Conservation (phyloP, 2,888 invertebrate species). For the Ochropleura leucogaster region DNA sequence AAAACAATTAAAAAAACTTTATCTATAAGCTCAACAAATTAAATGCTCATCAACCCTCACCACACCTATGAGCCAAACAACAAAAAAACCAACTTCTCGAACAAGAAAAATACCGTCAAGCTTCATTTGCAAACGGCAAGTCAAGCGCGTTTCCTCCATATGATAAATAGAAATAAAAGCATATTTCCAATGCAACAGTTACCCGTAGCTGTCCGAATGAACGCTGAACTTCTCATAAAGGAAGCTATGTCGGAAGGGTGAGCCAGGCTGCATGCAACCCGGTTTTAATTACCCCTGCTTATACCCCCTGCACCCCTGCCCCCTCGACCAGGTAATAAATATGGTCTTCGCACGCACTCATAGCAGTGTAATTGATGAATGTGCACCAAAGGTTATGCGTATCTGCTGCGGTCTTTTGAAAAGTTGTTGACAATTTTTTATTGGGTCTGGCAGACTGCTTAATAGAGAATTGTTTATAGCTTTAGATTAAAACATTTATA, state of each 20-base stretch:
- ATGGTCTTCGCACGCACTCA: constrained; percentile 79
- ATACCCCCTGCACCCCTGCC: constrained; percentile 54
- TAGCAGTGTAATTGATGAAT: constrained; percentile 71
- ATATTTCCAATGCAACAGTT: constrained; percentile 61
- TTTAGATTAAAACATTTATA: background rate
- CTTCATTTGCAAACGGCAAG: constrained; percentile 62
- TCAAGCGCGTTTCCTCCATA: constrained; percentile 63
- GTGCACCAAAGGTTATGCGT: constrained; percentile 55
- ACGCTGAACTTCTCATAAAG: constrained; percentile 70
- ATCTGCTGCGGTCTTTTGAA: constrained; percentile 26
- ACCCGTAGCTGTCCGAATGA: constrained; percentile 60
- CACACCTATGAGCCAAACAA: constrained; percentile 6
- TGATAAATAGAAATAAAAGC: constrained; percentile 70
- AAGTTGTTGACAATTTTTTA: constrained; percentile 54
- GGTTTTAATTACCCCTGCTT: constrained; percentile 79
- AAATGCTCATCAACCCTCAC: background rate
- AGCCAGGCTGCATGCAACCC: constrained; percentile 70
- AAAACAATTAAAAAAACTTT: background rate
- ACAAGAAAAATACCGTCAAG: constrained; percentile 47
- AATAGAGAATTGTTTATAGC: constrained; percentile 13
- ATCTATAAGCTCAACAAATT: background rate
- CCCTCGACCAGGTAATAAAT: constrained; percentile 73
- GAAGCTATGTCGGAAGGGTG: constrained; percentile 74
- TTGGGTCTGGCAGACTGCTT: constrained; percentile 7
- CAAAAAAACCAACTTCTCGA: constrained; percentile 5